These are phyloP conservation scores for Meloidogyne exigua DNA, from an alignment of 1,140 invertebrate species.

Conservation along the genomic window DNA sequence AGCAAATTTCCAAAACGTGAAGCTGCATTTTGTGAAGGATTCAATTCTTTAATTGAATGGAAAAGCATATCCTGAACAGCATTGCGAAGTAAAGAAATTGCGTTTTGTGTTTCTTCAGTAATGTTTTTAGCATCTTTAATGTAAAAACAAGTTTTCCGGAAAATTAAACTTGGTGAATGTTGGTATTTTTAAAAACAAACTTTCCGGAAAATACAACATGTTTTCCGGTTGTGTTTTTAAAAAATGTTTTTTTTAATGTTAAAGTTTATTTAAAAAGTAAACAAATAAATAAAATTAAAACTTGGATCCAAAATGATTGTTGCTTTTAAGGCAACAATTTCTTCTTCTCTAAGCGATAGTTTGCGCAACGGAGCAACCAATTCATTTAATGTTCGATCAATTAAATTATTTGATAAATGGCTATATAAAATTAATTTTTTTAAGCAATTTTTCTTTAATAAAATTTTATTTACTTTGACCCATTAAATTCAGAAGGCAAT, in stretches of 20 bases:
- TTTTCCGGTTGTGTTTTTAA: too few relatives aligned
- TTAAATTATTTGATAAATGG: slow-evolving; percentile 62
- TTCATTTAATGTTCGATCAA: slow-evolving; percentile 62
- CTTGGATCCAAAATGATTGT: slow-evolving; percentile 64
- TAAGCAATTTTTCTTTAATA: background rate
- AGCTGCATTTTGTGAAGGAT: slow-evolving; percentile 56
- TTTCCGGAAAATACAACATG: background rate
- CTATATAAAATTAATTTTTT: slow-evolving; percentile 29
- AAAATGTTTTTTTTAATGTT: background rate
- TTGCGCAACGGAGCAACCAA: slow-evolving; percentile 58
- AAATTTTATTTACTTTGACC: slow-evolving; percentile 48
- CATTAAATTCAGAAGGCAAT: slow-evolving; percentile 59
- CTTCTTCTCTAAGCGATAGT: slow-evolving; percentile 58
- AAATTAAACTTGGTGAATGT: background rate
- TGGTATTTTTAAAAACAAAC: background rate
- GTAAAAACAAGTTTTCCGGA: background rate
- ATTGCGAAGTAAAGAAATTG: slow-evolving; percentile 55
- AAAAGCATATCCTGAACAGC: slow-evolving; percentile 63
- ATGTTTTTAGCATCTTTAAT: slow-evolving; percentile 59
- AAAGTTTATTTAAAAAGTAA: background rate
- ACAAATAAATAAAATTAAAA: slow-evolving; percentile 25
- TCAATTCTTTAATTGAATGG: slow-evolving; percentile 62
- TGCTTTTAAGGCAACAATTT: slow-evolving; percentile 61
- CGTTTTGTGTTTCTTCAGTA: slow-evolving; percentile 52
- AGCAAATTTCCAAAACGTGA: slow-evolving; percentile 57